Percentiles rank a stretch among this genome's conserved stretches.
These are phyloP conservation scores for Patiria miniata DNA, from an alignment of 35 echinoderm and acorn worm genomes.

Conservation along the genomic window DNA sequence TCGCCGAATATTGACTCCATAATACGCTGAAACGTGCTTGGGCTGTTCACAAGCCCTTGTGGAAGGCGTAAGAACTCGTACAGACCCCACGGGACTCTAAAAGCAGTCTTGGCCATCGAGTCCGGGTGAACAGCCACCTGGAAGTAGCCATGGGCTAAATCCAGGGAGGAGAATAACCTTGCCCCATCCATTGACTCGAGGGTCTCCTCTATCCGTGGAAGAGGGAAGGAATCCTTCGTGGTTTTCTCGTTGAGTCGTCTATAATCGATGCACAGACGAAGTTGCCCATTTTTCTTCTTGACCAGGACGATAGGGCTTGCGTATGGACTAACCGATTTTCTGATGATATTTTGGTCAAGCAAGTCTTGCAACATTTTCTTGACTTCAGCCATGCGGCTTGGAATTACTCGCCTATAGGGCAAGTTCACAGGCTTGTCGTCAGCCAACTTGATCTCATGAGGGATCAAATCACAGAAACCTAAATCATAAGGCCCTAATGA, in stretches of 20 bases:
- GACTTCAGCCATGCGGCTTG: background rate
- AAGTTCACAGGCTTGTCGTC: background rate
- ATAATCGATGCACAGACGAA: constrained; percentile 72
- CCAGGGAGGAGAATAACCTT: background rate
- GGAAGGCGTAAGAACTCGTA: no score
- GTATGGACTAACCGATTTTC: background rate
- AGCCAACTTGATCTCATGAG: background rate
- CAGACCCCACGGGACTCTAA: constrained; percentile 41
- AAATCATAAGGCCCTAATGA: background rate
- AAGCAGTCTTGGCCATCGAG: constrained; percentile 59
- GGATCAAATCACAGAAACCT: constrained; percentile 1
- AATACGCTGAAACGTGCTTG: constrained; percentile 53
- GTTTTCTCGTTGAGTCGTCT: constrained; percentile 22
- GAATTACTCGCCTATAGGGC: constrained; percentile 1
- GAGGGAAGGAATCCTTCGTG: constrained; percentile 56
- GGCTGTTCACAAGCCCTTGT: constrained; percentile 61
- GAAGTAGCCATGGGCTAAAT: constrained; percentile 7
- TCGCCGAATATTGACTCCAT: constrained; percentile 69
- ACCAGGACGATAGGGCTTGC: background rate
- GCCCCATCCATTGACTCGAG: background rate
- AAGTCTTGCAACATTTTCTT: constrained; percentile 1
- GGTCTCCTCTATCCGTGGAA: background rate
- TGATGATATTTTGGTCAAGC: background rate
- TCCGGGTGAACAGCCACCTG: background rate
- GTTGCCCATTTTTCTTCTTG: constrained; percentile 8